Percentiles rank a stretch among this genome's conserved stretches.
phyloP scores from a whole-genome alignment of 2,797 vertebrate genomes.

The Naso thynnoides region DNA sequence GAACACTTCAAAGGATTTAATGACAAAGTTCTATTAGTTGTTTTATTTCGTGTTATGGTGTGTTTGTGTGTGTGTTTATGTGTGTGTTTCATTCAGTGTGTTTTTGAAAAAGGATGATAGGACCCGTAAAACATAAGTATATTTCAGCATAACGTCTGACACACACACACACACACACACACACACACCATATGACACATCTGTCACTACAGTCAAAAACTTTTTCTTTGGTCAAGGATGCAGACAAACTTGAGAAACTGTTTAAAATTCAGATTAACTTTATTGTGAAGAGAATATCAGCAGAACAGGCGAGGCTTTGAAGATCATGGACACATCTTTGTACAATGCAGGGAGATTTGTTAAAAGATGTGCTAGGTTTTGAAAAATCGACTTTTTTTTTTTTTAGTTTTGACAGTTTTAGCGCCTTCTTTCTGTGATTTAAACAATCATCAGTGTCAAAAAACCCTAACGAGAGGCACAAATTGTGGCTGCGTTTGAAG shows the following conservation, averaged over 20 bases:
- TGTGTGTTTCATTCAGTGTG: slow-evolving; percentile 10
- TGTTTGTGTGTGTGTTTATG: background rate
- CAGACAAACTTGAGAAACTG: background rate
- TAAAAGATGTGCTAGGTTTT: slow-evolving; percentile 1
- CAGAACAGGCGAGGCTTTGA: slow-evolving; percentile 12
- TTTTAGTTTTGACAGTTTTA: slow-evolving; percentile 16
- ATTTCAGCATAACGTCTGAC: slow-evolving; percentile 38
- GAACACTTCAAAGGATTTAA: slow-evolving; percentile 7
- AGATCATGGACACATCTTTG: slow-evolving; percentile 5
- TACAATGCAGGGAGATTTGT: slow-evolving; percentile 7
- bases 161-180: slow-evolving; percentile 25
- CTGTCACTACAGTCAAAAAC: slow-evolving; percentile 15
- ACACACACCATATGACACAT: slow-evolving; percentile 15
- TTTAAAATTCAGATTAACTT: background rate
- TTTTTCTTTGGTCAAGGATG: slow-evolving; percentile 8
- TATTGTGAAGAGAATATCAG: background rate
- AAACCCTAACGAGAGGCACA: slow-evolving; percentile 16
- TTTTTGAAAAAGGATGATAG: slow-evolving; percentile 26
- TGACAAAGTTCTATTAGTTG: slow-evolving; percentile 7
- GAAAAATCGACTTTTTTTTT: slow-evolving; percentile 4
- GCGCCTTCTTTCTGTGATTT: slow-evolving; percentile 21
- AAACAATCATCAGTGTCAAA: slow-evolving; percentile 6
- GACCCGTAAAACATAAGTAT: slow-evolving; percentile 40
- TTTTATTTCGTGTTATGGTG: background rate
- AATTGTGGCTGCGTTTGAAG: slow-evolving; percentile 6